These are phyloP conservation scores for Pelosia muscerda DNA, from an alignment of 2,888 invertebrate genomes.

Conservation along the genomic window DNA sequence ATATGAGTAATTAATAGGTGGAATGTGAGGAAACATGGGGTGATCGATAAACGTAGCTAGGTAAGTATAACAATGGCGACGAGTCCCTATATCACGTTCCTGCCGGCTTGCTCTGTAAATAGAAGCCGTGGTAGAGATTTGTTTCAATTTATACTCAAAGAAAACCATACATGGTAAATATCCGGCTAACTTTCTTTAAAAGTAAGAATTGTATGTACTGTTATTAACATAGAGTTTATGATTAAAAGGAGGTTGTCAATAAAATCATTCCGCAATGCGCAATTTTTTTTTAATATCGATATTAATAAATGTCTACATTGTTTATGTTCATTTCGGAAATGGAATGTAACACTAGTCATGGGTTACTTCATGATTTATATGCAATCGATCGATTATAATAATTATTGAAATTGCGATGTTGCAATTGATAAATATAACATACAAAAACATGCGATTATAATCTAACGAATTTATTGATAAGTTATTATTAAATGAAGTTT, in stretches of 20 bases:
- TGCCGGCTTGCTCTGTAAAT: too few species aligned
- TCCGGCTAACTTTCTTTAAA: too few species aligned
- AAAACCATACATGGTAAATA: too few species aligned
- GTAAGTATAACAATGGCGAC: background rate
- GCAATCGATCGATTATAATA: constrained; percentile 21
- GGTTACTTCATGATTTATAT: constrained; percentile 21
- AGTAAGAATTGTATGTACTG: too few species aligned
- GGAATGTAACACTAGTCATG: constrained; percentile 24
- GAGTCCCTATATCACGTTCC: too few species aligned
- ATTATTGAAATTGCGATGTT: constrained; percentile 41
- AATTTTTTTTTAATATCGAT: background rate
- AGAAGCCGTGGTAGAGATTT: too few species aligned
- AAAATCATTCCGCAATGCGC: too few species aligned
- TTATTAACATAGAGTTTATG: too few species aligned
- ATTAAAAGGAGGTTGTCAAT: too few species aligned
- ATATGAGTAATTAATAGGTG: background rate
- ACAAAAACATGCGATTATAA: constrained; percentile 57
- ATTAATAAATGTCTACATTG: background rate
- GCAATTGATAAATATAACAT: constrained; percentile 55
- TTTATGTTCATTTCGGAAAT: background rate
- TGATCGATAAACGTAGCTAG: background rate
- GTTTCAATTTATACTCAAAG: too few species aligned
- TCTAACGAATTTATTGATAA: constrained; percentile 52
- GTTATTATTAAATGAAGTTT: constrained; percentile 36
- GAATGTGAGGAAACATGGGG: background rate